A percentile compares a stretch with the other conserved stretches of the same genome.
These are phyloP conservation scores for Aselliscus stoliczkanus DNA, from an alignment of 2,797 vertebrate species.

Conservation along the genomic window DNA sequence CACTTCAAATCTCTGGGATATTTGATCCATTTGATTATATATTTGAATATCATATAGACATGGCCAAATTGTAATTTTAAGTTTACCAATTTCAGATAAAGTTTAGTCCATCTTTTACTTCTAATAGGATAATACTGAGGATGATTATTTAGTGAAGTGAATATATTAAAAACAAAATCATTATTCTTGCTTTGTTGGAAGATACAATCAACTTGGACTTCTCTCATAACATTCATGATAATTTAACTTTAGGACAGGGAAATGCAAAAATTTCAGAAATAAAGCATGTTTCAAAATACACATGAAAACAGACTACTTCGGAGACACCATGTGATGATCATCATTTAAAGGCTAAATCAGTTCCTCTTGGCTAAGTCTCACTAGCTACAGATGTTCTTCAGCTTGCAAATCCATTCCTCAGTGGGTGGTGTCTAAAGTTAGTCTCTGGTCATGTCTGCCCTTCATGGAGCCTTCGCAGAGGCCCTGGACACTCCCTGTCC, in stretches of 20 bases:
- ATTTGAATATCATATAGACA: background rate
- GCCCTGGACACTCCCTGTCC: rapidly evolving
- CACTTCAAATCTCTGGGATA: background rate
- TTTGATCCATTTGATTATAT: background rate
- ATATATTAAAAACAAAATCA: background rate
- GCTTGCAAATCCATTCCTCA: background rate
- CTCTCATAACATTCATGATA: background rate
- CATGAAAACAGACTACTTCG: background rate
- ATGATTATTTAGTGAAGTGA: background rate
- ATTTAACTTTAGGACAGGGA: background rate
- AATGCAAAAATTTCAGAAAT: background rate
- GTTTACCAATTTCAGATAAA: background rate
- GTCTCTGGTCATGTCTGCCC: background rate
- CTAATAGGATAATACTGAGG: background rate
- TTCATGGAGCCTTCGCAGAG: background rate
- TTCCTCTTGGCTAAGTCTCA: rapidly evolving
- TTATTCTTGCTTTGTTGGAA: background rate
- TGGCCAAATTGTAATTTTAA: background rate
- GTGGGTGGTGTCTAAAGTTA: background rate
- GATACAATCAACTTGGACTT: background rate
- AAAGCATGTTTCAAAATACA: background rate
- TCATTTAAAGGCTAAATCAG: background rate
- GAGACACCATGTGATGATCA: background rate
- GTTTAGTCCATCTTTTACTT: background rate
- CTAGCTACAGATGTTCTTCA: background rate